Conservation (phyloP, 53 echinoderm and acorn worm species). For the Apostichopus leukothele region DNA sequence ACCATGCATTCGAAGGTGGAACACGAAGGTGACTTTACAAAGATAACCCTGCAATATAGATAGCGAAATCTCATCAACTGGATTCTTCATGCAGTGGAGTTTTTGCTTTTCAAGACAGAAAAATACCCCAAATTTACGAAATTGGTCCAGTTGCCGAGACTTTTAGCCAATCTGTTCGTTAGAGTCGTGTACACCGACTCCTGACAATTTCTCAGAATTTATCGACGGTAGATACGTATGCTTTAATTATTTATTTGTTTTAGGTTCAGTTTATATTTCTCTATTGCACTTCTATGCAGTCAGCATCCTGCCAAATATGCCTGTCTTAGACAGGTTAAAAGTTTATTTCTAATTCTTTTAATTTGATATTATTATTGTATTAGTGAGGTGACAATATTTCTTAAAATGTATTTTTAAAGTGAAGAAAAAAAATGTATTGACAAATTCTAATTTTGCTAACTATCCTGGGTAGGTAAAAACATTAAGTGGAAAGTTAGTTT, state of each 20-base stretch:
- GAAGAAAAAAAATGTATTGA: too few relatives aligned
- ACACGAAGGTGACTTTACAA: constrained; percentile 54
- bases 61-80: background rate
- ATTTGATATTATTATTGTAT: too few relatives aligned
- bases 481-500: too few relatives aligned
- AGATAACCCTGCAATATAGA: background rate
- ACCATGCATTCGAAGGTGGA: constrained; percentile 83
- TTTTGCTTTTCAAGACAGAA: background rate
- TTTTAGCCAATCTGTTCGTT: too few relatives aligned
- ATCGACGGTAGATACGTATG: background rate
- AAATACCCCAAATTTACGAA: background rate
- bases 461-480: too few relatives aligned
- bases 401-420: too few relatives aligned
- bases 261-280: background rate
- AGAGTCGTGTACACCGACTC: too few relatives aligned
- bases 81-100: background rate
- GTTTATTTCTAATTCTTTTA: too few relatives aligned
- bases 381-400: too few relatives aligned
- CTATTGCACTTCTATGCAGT: background rate
- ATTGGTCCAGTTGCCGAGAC: background rate
- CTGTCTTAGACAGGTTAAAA: too few relatives aligned
- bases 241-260: constrained; percentile 7
- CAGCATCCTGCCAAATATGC: too few relatives aligned
- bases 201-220: background rate
- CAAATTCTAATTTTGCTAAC: too few relatives aligned